Percentiles rank a stretch among this genome's conserved stretches.
Conservation (phyloP, 2,113 vertebrate species). For the Mirounga angustirostris region DNA sequence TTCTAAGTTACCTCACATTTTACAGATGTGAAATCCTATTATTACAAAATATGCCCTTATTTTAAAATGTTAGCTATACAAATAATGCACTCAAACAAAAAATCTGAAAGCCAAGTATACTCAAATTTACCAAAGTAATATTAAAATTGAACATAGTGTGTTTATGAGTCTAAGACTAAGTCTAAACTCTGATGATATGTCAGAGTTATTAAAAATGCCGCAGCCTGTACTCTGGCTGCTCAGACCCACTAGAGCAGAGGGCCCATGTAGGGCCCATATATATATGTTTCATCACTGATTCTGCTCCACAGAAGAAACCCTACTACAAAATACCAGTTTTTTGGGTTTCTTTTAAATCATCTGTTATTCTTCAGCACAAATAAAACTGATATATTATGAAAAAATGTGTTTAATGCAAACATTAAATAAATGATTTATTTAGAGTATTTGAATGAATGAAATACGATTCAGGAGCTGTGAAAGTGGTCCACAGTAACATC, state of each 20-base stretch:
- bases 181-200: not conserved
- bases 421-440: not conserved
- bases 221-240: accelerated
- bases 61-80: not conserved
- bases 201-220: not conserved
- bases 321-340: not conserved
- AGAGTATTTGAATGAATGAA: not conserved
- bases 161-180: not conserved
- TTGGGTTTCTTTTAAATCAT: not conserved
- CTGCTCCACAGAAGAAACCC: not conserved
- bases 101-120: not conserved
- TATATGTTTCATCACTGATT: not conserved
- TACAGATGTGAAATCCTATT: not conserved
- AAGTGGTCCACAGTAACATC: not conserved
- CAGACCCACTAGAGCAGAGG: not conserved
- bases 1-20: not conserved
- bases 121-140: not conserved
- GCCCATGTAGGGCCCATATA: not conserved
- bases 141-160: not conserved
- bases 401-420: not conserved
- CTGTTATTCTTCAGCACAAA: not conserved
- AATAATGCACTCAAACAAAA: not conserved
- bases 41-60: not conserved
- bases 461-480: not conserved
- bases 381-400: not conserved